Conservation (phyloP, 2,113 vertebrate species). For the Salvator merianae region DNA sequence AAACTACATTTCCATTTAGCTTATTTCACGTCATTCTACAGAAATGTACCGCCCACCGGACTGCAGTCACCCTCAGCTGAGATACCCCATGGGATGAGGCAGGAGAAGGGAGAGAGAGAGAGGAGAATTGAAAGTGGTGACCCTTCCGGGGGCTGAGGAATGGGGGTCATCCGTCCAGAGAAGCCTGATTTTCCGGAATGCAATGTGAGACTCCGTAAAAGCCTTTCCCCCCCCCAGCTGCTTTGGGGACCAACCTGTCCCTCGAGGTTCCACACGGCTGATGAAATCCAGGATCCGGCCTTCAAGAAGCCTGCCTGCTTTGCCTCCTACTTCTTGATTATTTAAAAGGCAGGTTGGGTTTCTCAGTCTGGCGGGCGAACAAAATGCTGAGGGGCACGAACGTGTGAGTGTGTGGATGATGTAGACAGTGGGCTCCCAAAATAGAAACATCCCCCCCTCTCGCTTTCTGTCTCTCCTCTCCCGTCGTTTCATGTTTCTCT, state of each 20-base stretch:
- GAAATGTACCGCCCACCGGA: too few relatives aligned
- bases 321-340: constrained; percentile 55
- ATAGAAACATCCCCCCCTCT: constrained; percentile 29
- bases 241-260: not conserved
- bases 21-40: not conserved
- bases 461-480: not conserved
- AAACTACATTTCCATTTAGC: too few relatives aligned
- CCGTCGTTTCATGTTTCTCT: not conserved
- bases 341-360: constrained; percentile 69
- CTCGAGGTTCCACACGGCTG: constrained; percentile 6
- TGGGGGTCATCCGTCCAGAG: too few relatives aligned
- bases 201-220: not conserved
- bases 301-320: not conserved
- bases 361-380: constrained; percentile 41
- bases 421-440: constrained; percentile 16
- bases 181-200: too few relatives aligned
- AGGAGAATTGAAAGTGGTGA: too few relatives aligned
- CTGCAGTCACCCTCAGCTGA: not conserved
- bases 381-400: constrained; percentile 9
- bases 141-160: too few relatives aligned
- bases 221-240: not conserved
- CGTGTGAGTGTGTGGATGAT: constrained; percentile 11
- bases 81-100: not conserved
- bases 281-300: not conserved
- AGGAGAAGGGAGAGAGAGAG: not conserved